Evolutionary conservation across 2,797 vertebrate species (phyloP).

Genomic region (Sitta carolinensis): DNA sequence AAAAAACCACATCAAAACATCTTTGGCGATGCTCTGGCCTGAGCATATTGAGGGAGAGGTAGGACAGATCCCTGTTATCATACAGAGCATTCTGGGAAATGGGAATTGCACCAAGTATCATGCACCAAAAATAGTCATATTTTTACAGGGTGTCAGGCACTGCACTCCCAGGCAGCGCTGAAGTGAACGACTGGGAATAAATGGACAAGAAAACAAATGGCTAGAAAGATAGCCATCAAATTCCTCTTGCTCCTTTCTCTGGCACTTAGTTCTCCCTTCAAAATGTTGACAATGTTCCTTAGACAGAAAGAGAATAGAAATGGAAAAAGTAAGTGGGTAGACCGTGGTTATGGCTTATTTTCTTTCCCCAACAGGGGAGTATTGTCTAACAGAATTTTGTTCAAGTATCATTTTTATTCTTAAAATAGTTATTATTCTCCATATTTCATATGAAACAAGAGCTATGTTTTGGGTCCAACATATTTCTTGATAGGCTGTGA

Average conservation of each 20-base stretch:
- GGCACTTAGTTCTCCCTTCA: neutral
- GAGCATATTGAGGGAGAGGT: neutral
- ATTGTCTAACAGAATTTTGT: constrained; percentile 46
- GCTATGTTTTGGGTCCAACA: neutral
- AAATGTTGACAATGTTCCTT: constrained; percentile 32
- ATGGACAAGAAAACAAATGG: neutral
- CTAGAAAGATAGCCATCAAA: constrained; percentile 47
- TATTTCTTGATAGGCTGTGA: neutral
- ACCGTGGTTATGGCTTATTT: constrained; percentile 9
- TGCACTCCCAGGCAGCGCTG: neutral
- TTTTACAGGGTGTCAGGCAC: neutral
- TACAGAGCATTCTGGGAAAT: neutral
- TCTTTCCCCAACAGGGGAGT: constrained; percentile 37
- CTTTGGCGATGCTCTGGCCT: neutral
- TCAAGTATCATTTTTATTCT: constrained; percentile 47
- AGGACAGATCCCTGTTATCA: neutral
- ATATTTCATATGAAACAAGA: constrained; percentile 41
- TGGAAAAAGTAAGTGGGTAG: constrained; percentile 57
- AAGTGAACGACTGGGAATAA: neutral
- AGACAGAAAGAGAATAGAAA: constrained; percentile 19
- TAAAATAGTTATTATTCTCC: constrained; percentile 59
- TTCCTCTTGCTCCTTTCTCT: constrained; percentile 31
- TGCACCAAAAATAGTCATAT: neutral
- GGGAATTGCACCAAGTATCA: neutral
- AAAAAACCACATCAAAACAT: neutral